These are phyloP conservation scores for Cantharis rustica DNA, from an alignment of 2,888 invertebrate species.

Conservation along the genomic window DNA sequence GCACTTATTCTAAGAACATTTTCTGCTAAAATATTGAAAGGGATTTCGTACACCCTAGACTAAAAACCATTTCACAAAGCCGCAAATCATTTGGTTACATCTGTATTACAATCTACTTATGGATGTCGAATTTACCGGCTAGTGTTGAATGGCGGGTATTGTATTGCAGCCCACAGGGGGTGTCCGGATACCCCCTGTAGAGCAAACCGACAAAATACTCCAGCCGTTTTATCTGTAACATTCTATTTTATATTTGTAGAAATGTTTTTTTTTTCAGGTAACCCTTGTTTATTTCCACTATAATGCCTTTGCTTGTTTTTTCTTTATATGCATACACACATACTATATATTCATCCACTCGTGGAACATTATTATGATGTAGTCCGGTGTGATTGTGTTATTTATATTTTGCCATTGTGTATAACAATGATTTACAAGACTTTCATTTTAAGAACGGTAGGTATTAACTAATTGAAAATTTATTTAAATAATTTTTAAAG, in stretches of 20 bases:
- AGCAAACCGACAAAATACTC: constrained; percentile 10
- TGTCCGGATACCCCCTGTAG: constrained; percentile 42
- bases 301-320: constrained; percentile 4
- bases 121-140: constrained; percentile 38
- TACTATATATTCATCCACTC: neutral
- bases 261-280: constrained; percentile 38
- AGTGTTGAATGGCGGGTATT: constrained; percentile 44
- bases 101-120: constrained; percentile 48
- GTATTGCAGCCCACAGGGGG: constrained; percentile 47
- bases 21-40: neutral
- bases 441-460: neutral
- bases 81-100: constrained; percentile 46
- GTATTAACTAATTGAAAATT: neutral
- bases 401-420: neutral
- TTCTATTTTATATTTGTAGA: constrained; percentile 42
- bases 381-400: neutral
- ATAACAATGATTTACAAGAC: neutral
- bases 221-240: constrained; percentile 38
- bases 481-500: neutral
- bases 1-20: neutral
- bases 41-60: constrained; percentile 12
- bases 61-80: constrained; percentile 18
- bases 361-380: neutral
- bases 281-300: constrained; percentile 23
- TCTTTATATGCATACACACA: constrained; percentile 10